Percentiles rank a stretch among this genome's conserved stretches.
These are phyloP conservation scores for Megalonaias nervosa DNA, from an alignment of 1,140 invertebrate genomes.

Conservation along the genomic window DNA sequence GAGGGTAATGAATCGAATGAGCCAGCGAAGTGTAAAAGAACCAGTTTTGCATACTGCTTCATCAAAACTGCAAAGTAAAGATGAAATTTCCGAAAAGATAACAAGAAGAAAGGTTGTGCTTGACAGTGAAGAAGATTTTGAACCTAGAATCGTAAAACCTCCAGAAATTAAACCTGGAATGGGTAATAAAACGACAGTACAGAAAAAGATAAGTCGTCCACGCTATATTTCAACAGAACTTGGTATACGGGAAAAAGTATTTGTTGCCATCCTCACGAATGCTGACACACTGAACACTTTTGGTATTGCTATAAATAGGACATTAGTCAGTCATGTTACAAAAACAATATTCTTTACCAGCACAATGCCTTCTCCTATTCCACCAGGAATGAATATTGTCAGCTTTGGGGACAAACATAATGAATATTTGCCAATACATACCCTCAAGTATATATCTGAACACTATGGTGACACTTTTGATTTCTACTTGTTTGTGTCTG, in stretches of 20 bases:
- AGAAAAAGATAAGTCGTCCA: constrained; percentile 76
- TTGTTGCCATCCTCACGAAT: constrained; percentile 86
- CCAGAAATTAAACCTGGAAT: constrained; percentile 35
- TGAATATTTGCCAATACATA: constrained; percentile 73
- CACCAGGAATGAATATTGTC: constrained; percentile 62
- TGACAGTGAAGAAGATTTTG: constrained; percentile 20
- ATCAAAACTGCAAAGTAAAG: constrained; percentile 22
- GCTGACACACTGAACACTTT: constrained; percentile 80
- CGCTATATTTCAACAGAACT: constrained; percentile 94
- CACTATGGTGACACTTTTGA: constrained; percentile 91
- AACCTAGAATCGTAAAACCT: constrained; percentile 33
- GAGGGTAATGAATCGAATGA: constrained; percentile 10
- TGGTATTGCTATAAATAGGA: constrained; percentile 85
- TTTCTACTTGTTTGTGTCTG: constrained; percentile 90
- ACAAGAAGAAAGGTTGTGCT: not conserved
- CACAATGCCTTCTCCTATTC: constrained; percentile 73
- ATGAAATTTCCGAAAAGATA: constrained; percentile 38
- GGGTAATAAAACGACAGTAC: constrained; percentile 21
- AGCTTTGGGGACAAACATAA: constrained; percentile 65
- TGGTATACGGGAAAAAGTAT: constrained; percentile 90
- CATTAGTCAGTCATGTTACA: constrained; percentile 83
- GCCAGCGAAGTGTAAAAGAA: not conserved
- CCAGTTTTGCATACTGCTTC: not conserved
- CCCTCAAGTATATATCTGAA: constrained; percentile 90
- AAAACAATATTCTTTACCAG: constrained; percentile 85